Evolutionary conservation across 2,888 invertebrate genomes (phyloP), one percentile per base, ranked within the genome.

Genomic region (Mactromeris polynyma): DNA sequence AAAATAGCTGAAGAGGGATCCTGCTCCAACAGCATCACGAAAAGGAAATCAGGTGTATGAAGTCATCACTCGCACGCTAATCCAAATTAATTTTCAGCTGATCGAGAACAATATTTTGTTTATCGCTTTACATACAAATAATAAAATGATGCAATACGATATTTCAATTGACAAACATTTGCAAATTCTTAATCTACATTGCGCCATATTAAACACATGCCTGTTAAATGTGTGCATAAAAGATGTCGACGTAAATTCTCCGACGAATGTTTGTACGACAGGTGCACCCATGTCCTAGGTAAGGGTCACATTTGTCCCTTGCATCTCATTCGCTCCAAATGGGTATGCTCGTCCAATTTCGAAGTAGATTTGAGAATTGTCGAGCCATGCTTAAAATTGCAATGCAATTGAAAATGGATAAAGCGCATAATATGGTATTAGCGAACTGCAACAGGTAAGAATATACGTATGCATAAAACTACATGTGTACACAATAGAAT

Each of bases 271-370:
- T 14, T 78, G 42, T 31, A 77, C 14, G 0, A 78, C 81, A 31
- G 54, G 36, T 31, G 21, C n/a, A 51, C 46, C 85, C 80, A 80
- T 80, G 2, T 58, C 14, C 89, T 86, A 89, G 0, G 69, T 54
- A 2, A 89, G 21, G 14, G 81, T 83, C 1, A 89, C 86, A 38
- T 81, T 77, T 31, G 86, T 89, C 14, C 86, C 89, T 14, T 77
- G 80, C 31, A 83, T 89, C 7, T 73, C 89, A 77, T 86, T 89
- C 7, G 86, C 80, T 38, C 17, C 31, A 58, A 89, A 89, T 19
- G 11, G 31, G 51, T 89, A 86, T 14, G 80, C n/a, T 1, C 77
- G 83, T 36, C 89, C 86, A 42, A 89, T 80, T 36, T 81, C 84
- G 11, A 89, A 77, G 69, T 81, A 86, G 38, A 84, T 80, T 79